Evolutionary conservation across 2,888 invertebrate species (phyloP).

Genomic region (Eledona agricola): DNA sequence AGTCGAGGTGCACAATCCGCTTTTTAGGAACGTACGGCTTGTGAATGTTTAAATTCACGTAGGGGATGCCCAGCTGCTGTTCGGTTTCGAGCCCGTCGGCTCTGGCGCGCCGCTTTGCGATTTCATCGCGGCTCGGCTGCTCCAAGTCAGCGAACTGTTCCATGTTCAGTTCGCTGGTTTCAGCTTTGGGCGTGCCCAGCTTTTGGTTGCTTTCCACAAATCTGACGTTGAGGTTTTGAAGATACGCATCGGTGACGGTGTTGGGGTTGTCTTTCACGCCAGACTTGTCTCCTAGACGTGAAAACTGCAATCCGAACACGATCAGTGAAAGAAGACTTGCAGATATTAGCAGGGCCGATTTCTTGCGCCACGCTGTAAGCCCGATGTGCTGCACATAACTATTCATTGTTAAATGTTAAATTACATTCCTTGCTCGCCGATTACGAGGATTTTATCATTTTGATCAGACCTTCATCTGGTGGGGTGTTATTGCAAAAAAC

Average conservation of each 20-base stretch:
- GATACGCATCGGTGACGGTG: constrained; percentile 44
- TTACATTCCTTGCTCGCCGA: constrained; percentile 1
- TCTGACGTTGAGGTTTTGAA: constrained; percentile 49
- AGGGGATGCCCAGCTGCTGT: constrained; percentile 61
- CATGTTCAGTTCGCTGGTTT: constrained; percentile 39
- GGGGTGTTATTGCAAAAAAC: too few relatives aligned
- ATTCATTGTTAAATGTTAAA: constrained; percentile 43
- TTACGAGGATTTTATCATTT: too few relatives aligned
- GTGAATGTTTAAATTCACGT: constrained; percentile 58
- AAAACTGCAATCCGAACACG: constrained; percentile 64
- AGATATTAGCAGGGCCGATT: constrained; percentile 62
- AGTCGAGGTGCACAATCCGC: constrained; percentile 78
- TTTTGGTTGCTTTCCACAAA: constrained; percentile 49
- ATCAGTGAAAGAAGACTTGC: constrained; percentile 59
- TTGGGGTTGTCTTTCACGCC: constrained; percentile 41
- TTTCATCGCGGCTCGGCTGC: constrained; percentile 58
- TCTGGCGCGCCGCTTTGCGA: constrained; percentile 45
- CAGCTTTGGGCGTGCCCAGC: constrained; percentile 33
- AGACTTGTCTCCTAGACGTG: constrained; percentile 42
- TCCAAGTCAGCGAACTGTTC: constrained; percentile 55
- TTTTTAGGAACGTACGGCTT: constrained; percentile 64
- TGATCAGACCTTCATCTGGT: too few relatives aligned
- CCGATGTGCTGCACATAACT: constrained; percentile 60
- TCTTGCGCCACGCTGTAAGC: constrained; percentile 64
- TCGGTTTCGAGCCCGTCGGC: constrained; percentile 52